phyloP scores from a whole-genome alignment of 2,888 invertebrate genomes.

The Agriopis marginaria region DNA sequence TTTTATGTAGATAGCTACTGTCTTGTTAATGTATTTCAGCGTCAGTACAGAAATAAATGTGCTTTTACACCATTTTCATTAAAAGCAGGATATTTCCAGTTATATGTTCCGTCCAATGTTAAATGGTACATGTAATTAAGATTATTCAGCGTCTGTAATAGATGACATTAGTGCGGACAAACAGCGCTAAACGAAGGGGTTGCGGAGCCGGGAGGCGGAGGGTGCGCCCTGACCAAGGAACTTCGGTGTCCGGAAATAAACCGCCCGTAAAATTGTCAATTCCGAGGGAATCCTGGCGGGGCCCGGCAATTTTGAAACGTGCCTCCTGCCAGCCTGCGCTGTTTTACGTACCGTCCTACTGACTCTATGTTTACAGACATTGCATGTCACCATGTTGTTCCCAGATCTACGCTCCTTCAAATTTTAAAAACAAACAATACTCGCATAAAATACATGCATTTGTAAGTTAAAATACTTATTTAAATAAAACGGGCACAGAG shows the following conservation, averaged over 20 bases:
- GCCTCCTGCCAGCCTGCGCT: constrained; percentile 52
- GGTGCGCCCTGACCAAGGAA: constrained; percentile 76
- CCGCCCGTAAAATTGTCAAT: constrained; percentile 91
- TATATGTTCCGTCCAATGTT: constrained; percentile 35
- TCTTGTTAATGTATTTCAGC: constrained; percentile 43
- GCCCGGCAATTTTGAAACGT: constrained; percentile 75
- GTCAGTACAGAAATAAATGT: constrained; percentile 34
- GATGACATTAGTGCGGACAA: constrained; percentile 55
- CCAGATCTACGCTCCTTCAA: constrained; percentile 12
- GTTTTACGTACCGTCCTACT: constrained; percentile 51
- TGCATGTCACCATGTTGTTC: constrained; percentile 48
- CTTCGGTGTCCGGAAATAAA: constrained; percentile 87
- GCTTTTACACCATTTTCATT: constrained; percentile 10
- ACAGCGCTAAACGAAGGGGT: constrained; percentile 67
- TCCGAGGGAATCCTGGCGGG: constrained; percentile 80
- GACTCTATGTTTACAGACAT: constrained; percentile 52
- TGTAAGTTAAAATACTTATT: constrained; percentile 41
- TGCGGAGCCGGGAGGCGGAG: constrained; percentile 59
- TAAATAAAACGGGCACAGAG: constrained; percentile 40
- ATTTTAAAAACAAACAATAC: constrained; percentile 37
- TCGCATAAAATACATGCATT: constrained; percentile 32
- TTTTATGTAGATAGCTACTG: constrained; percentile 74
- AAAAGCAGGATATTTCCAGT: constrained; percentile 37
- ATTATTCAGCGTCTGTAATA: constrained; percentile 52
- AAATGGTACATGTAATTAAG: constrained; percentile 33